Evolutionary conservation across 1,140 invertebrate species (phyloP).

Genomic region (Cydia fagiglandana): DNA sequence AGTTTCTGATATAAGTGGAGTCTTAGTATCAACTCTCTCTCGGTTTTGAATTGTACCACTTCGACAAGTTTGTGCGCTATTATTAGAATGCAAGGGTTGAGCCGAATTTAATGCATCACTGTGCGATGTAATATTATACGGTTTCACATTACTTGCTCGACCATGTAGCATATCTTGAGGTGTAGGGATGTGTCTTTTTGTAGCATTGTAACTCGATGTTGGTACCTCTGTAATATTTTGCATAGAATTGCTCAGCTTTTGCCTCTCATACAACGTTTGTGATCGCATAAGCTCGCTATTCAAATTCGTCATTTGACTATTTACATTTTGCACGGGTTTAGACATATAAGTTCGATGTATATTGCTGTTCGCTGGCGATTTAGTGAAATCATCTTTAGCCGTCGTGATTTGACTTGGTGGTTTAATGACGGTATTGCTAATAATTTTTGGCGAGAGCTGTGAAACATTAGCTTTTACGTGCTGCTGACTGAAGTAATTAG

Average conservation of each 20-base stretch:
- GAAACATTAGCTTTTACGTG: not conserved
- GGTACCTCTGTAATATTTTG: not conserved
- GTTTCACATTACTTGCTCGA: not conserved
- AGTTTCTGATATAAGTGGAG: constrained; percentile 7
- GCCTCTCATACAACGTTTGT: not conserved
- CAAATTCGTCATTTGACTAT: not conserved
- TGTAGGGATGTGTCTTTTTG: not conserved
- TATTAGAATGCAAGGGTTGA: not conserved
- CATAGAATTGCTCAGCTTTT: not conserved
- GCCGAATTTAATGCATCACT: not conserved
- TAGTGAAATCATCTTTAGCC: not conserved
- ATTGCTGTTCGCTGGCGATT: not conserved
- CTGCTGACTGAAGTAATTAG: constrained; percentile 1
- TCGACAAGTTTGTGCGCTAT: not conserved
- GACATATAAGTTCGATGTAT: not conserved
- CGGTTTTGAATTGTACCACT: not conserved
- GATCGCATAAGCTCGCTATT: not conserved
- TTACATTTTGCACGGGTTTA: not conserved
- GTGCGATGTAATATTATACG: not conserved
- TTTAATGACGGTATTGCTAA: constrained; percentile 5
- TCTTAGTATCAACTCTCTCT: not conserved
- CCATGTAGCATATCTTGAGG: not conserved
- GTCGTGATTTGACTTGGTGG: not conserved
- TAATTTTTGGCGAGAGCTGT: constrained; percentile 6
- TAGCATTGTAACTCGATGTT: not conserved